Base-by-base conservation (phyloP, 2,797 vertebrate genomes). In the Gobionotothen gibberifrons region DNA sequence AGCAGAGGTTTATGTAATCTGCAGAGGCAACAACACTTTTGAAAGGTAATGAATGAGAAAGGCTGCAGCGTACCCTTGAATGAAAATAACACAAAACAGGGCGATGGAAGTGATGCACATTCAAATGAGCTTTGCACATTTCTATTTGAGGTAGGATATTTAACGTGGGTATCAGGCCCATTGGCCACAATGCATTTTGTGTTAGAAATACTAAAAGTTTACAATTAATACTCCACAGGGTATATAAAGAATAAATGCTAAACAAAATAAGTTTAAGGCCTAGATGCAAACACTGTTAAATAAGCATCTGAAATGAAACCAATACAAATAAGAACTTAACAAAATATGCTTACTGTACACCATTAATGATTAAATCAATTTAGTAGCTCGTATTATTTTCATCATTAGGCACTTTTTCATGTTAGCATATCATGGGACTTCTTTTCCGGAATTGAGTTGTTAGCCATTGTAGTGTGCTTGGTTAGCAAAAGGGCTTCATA, bases 321-420 rank as follows among this genome's bases (percentile, higher is more conserved):
- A 17, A 44, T 54, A 67, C 3, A 55, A 78, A 74, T 46, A 1
- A 53, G 44, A 70, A 29, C 21, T 21, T 48, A 3, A 46, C 11
- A 43, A 72, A 77, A 3, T 49, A 48, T 46, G 7, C 52, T 77
- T 67, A n/a, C n/a, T n/a, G n/a, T n/a, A 13, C 59, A 47, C 67
- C 5, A 76, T 42, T 51, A 22, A 44, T 46, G 5, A 56, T 29
- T 12, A 11, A 65, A 64, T 32, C 0, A 21, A n/a, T 61, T 55
- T 3, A 40, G 11, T 29, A 26, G 46, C 48, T 62, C 3, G 46
- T 22, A 4, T 19, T 54, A 74, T 63, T 84, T 74, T 44, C 42
- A 76, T 79, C 75, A 72, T 68, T 14, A 72, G 66, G 69, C 72
- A 72, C 40, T 53, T 68, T 49, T 48, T 15, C 1, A 7, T 44